Conservation (phyloP, 2,888 invertebrate species). For the Ochlodes sylvanus region DNA sequence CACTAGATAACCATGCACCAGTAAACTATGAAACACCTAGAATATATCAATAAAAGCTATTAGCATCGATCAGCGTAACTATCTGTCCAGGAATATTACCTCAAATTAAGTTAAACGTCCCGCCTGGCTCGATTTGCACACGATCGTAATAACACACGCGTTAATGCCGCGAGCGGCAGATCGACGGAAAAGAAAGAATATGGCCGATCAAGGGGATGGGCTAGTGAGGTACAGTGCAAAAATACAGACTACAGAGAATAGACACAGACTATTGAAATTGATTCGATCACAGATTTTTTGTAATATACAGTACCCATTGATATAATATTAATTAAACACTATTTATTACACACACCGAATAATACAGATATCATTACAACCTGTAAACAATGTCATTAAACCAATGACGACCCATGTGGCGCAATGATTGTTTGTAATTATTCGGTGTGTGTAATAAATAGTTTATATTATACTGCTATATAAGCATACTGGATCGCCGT, state of each 20-base stretch:
- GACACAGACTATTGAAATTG: neutral
- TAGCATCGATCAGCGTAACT: conserved; percentile 79
- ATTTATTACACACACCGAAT: too few species aligned
- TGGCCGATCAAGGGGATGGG: conserved; percentile 44
- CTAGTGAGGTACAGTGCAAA: neutral
- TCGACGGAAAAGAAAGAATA: conserved; percentile 45
- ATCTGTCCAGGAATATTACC: conserved; percentile 69
- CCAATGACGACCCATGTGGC: too few species aligned
- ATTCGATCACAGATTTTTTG: neutral
- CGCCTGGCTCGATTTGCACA: conserved; percentile 48
- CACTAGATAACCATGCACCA: conserved; percentile 51
- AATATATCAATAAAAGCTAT: conserved; percentile 82
- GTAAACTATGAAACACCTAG: conserved; percentile 69
- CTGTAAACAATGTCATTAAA: too few species aligned
- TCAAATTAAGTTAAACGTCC: conserved; percentile 76
- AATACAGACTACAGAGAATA: too few species aligned
- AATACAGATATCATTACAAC: too few species aligned
- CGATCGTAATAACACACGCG: conserved; percentile 63
- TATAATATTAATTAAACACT: too few species aligned
- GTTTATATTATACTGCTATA: too few species aligned
- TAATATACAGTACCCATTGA: too few species aligned
- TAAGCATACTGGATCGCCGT: too few species aligned
- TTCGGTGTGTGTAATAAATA: too few species aligned
- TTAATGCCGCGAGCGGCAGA: conserved; percentile 50
- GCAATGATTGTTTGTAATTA: too few species aligned